Conservation (phyloP, 1,140 invertebrate genomes). For the Globodera rostochiensis region DNA sequence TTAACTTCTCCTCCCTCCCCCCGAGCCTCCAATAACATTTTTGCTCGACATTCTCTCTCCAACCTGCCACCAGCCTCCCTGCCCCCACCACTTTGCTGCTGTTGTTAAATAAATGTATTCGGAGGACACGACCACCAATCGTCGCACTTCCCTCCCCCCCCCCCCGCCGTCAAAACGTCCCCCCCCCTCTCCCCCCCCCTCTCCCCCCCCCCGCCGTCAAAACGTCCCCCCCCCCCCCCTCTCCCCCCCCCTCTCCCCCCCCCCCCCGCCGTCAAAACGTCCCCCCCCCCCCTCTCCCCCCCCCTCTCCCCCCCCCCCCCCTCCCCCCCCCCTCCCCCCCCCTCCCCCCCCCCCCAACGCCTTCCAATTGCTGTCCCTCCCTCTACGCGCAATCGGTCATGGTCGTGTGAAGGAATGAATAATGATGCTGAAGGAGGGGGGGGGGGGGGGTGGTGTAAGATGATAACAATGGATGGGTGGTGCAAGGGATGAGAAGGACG, state of each 20-base stretch:
- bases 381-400: not conserved
- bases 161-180: not conserved
- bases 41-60: no score
- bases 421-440: not conserved
- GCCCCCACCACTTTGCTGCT: no score
- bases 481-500: not conserved
- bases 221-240: not conserved
- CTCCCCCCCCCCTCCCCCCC: not conserved
- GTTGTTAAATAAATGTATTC: slow-evolving; percentile 3
- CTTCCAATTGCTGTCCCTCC: no score
- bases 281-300: no score
- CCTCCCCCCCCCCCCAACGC: no score
- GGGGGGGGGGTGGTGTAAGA: no score
- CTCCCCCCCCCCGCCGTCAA: no score
- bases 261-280: no score
- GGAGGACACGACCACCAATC: not conserved
- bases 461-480: not conserved
- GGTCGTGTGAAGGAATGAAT: not conserved
- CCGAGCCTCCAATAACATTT: no score
- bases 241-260: not conserved
- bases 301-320: not conserved
- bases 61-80: no score
- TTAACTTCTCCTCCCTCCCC: no score
- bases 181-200: not conserved
- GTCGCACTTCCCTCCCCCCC: not conserved